Base-by-base conservation (phyloP, 2,113 vertebrate species). In the Todiramphus chloris region DNA sequence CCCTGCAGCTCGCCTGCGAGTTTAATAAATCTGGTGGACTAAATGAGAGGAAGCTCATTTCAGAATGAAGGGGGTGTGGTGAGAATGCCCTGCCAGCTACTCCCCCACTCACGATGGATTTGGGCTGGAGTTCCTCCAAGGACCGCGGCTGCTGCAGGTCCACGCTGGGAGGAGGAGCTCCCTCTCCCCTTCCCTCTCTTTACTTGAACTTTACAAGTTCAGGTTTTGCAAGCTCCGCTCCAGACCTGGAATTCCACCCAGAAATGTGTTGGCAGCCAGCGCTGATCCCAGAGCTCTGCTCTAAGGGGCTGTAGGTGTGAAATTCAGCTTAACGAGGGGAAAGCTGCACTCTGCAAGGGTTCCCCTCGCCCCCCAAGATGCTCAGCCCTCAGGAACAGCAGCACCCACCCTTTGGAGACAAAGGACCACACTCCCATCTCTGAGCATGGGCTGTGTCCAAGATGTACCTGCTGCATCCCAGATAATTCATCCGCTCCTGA, bases 231-330 rank as follows among this genome's bases (percentile, higher is more conserved):
- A 79, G 58, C 59, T 78, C 64, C 1, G 1, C 41, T 95, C 83
- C 91, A 84, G 83, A 75, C 60, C 69, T 95, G 89, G 56, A 94
- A 91, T 94, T 94, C 60, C 51, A 91, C 20, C 51, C 89, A 84
- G 87, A 87, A 90, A 93, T 11, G 2, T 60, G 28, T 31, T 72
- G 90, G 94, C 81, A 75, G 78, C n/a, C 74, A 3, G 11, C 0
- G 1, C 46, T 63, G 86, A 87, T 56, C 8, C 8, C 64, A 92
- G 80, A 82, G 69, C 33, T 74, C 69, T 78, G 80, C 41, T 86
- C 64, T 51, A 63, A 87, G 0, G 2, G 16, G 55, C 50, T 68
- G 48, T 3, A 58, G 55, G 27, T 85, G 37, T 70, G 56, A 90
- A 94, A 89, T 50, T 46, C 27, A 1, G 46, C 46, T 74, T 70